phyloP scores from a whole-genome alignment of 1,140 invertebrate species.

The Dinothrombium tinctorium region DNA sequence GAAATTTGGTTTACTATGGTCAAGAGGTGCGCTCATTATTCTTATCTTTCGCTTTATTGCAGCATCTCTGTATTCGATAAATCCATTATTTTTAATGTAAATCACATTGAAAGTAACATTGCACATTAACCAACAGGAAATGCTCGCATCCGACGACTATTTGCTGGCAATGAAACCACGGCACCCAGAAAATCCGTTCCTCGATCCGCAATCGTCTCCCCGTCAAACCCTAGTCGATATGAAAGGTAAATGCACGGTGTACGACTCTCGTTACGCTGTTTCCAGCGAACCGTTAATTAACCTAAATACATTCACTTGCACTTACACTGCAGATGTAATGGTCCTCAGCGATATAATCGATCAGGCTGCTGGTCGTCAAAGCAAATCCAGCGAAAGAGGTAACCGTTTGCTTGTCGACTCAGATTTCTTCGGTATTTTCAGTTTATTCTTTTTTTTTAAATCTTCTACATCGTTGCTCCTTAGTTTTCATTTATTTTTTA shows the following conservation, averaged over 20 bases:
- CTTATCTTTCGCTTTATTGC: too few species aligned
- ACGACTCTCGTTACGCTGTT: neutral
- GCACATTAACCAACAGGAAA: slow-evolving; percentile 4
- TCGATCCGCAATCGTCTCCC: slow-evolving; percentile 32
- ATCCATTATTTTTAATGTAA: too few species aligned
- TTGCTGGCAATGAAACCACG: slow-evolving; percentile 51
- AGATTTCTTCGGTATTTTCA: neutral
- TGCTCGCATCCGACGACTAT: slow-evolving; percentile 38
- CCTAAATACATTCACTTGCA: neutral
- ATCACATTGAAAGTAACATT: too few species aligned
- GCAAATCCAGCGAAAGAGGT: slow-evolving; percentile 55
- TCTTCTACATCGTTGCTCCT: too few species aligned
- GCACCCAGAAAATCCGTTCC: slow-evolving; percentile 66
- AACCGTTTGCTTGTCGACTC: neutral
- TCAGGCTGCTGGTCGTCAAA: slow-evolving; percentile 64
- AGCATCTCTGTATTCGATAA: too few species aligned
- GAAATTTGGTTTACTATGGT: slow-evolving; percentile 17
- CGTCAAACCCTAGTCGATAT: slow-evolving; percentile 71
- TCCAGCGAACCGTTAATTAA: neutral
- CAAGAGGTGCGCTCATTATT: slow-evolving; percentile 16
- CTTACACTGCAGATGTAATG: slow-evolving; percentile 61
- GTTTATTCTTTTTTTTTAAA: neutral
- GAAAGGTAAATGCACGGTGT: slow-evolving; percentile 43
- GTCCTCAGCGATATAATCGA: slow-evolving; percentile 91
- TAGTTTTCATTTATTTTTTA: too few species aligned